phyloP scores from a whole-genome alignment of 2,797 vertebrate genomes.

The Chelidonichthys spinosus region DNA sequence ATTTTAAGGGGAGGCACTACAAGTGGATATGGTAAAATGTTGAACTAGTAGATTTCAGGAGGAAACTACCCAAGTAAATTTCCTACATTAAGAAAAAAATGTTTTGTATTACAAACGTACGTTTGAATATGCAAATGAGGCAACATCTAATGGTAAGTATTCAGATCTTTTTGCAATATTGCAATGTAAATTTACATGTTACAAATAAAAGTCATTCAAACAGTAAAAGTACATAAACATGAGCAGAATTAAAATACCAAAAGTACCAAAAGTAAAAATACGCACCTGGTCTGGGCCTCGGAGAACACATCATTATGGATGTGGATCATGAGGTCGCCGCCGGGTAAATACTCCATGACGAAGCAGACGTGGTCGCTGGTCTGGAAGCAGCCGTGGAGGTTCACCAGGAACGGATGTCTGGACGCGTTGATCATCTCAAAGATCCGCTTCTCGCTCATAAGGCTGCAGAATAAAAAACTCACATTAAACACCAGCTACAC shows the following conservation, averaged over 20 bases:
- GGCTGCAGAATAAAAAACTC: slow-evolving; percentile 71
- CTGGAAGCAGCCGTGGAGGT: slow-evolving; percentile 93
- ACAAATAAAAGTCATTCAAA: too few relatives aligned
- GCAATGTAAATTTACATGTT: too few relatives aligned
- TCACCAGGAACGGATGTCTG: slow-evolving; percentile 92
- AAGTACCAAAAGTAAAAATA: background rate
- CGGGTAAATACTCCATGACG: slow-evolving; percentile 92
- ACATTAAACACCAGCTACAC: background rate
- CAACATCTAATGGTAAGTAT: too few relatives aligned
- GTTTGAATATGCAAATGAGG: too few relatives aligned
- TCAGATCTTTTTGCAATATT: too few relatives aligned
- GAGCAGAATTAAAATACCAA: background rate
- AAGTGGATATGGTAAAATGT: too few relatives aligned
- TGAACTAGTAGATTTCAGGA: too few relatives aligned
- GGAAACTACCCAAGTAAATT: too few relatives aligned
- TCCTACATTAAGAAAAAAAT: too few relatives aligned
- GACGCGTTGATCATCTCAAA: slow-evolving; percentile 90
- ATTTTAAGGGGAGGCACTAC: too few relatives aligned
- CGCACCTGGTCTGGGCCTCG: slow-evolving; percentile 85
- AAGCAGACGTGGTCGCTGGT: slow-evolving; percentile 92
- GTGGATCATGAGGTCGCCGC: slow-evolving; percentile 95
- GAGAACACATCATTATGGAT: slow-evolving; percentile 91
- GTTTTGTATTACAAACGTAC: too few relatives aligned
- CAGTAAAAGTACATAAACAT: too few relatives aligned
- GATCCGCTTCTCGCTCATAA: slow-evolving; percentile 94